Percentiles rank a stretch among this genome's conserved stretches.
Evolutionary conservation across 2,113 vertebrate genomes (phyloP).

Genomic region (Corythornis madagascariensis): DNA sequence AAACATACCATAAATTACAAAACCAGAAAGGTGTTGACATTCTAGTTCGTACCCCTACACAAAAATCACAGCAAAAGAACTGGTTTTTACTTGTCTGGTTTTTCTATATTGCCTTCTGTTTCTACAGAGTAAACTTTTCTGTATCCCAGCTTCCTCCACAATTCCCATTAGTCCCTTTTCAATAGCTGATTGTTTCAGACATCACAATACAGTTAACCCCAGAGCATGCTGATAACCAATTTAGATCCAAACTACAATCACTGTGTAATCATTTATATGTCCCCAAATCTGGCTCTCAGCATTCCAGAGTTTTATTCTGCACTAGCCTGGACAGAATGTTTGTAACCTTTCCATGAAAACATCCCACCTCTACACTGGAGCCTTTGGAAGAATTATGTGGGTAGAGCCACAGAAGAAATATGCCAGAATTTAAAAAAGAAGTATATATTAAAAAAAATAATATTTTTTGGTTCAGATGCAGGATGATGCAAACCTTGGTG

Average conservation of each 20-base stretch:
- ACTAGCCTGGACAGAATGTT: not conserved
- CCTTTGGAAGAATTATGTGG: slow-evolving; percentile 4
- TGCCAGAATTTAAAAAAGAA: not conserved
- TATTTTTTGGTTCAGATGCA: not conserved
- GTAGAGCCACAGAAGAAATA: not conserved
- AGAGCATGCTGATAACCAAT: not conserved
- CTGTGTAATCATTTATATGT: not conserved
- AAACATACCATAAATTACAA: slow-evolving; percentile 5
- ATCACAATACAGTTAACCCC: not conserved
- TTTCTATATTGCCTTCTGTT: not conserved
- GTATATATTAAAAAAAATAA: not conserved
- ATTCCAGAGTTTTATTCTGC: not conserved
- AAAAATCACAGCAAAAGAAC: not conserved
- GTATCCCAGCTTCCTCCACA: no score
- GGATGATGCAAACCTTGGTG: slow-evolving; percentile 81
- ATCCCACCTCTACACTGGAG: not conserved
- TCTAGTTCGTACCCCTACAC: not conserved
- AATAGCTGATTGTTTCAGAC: not conserved
- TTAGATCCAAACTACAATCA: not conserved
- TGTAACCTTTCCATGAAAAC: not conserved
- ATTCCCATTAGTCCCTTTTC: not conserved
- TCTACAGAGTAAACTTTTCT: not conserved
- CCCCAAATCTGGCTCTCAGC: not conserved
- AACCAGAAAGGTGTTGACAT: not conserved
- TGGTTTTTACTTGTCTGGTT: not conserved